Evolutionary conservation across 2,888 invertebrate species (phyloP), one percentile per base, ranked within the genome.

Genomic region (Parasteatoda lunata): DNA sequence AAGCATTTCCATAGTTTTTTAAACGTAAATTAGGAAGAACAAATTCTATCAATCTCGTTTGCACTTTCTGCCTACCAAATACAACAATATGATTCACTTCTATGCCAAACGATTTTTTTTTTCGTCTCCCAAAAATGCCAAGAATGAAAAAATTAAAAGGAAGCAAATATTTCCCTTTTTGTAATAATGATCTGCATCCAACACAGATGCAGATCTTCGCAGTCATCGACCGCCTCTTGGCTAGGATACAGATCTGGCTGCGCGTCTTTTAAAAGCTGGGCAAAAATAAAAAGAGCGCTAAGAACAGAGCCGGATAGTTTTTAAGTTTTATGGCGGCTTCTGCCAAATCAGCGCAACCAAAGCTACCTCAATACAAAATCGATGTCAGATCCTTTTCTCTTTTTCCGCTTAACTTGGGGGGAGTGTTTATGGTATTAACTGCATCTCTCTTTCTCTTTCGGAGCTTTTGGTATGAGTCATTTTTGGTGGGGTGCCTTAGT

Each of bases 341-440:
- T 69, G 64, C 83, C 77, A 77, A 85, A 80, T 85, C 80, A 85
- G 69, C 78, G 84, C 85, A 30, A 49, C n/a, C 51, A 72, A 71
- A 80, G 80, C 80, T 66, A 79, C 79, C 77, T 83, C 83, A 76
- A 80, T 85, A 77, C 76, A 85, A 80, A 85, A 85, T 85, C 85
- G 80, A 85, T 85, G 71, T 80, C 15, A 52, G 11, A 51, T 64
- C 45, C 66, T 15, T 30, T 54, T 70, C 69, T 80, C 66, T 77
- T 85, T 65, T 79, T 75, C 85, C 85, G 80, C 85, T 15, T 76
- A 48, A 71, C 73, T 85, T 85, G 70, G 85, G 85, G 80, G 48
- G 49, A 8, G 5, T 47, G 49, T 66, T 49, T 4, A 64, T 69
- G 70, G 82, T 75, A 70, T 81, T 75, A 76, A 81, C 66, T 70